Percentiles rank a stretch among this genome's conserved stretches.
These are phyloP conservation scores for Entomobrya multifasciata DNA, from an alignment of 2,888 invertebrate species.

Conservation along the genomic window DNA sequence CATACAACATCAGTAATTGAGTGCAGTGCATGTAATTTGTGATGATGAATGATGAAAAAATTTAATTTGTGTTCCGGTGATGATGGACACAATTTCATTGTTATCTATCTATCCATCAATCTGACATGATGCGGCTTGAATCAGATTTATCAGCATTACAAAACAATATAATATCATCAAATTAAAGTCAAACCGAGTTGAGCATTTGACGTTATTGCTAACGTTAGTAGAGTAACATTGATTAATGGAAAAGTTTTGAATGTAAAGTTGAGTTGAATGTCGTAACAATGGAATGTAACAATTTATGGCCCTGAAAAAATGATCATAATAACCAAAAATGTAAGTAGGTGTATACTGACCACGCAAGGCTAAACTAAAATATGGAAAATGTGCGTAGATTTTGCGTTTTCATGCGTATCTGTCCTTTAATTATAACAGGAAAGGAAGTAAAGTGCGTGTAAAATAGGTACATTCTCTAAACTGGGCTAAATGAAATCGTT, in stretches of 20 bases:
- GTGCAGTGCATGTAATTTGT: too few species aligned
- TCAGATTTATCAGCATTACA: not conserved
- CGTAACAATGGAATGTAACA: too few species aligned
- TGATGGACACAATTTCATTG: not conserved
- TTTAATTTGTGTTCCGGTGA: not conserved
- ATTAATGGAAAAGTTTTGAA: not conserved
- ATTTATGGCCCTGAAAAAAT: not conserved
- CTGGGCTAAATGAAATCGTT: too few species aligned
- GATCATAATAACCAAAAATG: not conserved
- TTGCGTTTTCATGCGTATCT: too few species aligned
- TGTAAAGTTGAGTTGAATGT: too few species aligned
- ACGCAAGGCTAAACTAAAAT: not conserved
- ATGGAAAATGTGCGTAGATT: not conserved
- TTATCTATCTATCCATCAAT: not conserved
- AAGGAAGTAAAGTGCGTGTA: too few species aligned
- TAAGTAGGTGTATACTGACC: too few species aligned
- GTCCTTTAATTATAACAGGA: too few species aligned
- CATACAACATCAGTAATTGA: too few species aligned
- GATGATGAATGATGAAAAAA: too few species aligned
- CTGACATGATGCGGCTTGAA: not conserved
- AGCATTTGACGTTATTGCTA: not conserved
- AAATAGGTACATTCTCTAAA: too few species aligned
- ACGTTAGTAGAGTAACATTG: not conserved
- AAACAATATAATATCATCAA: not conserved
- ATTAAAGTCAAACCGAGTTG: not conserved